Evolutionary conservation across 2,888 invertebrate genomes (phyloP), one percentile per base, ranked within the genome.

Genomic region (Lacanobia oleracea): DNA sequence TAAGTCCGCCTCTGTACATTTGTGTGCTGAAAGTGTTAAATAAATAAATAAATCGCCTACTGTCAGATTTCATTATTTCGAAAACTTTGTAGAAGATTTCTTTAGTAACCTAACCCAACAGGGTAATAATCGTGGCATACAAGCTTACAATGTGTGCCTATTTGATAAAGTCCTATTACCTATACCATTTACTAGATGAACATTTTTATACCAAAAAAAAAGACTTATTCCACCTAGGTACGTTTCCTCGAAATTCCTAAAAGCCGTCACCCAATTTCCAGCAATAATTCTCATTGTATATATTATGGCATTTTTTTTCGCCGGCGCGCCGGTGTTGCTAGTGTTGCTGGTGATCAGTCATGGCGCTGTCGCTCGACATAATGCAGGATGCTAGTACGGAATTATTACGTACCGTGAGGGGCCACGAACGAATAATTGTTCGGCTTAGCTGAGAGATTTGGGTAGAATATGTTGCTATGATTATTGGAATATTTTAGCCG

Each of bases 351-450:
- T 84, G 92, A 93, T 93, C 93, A 86, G 88, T 93, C 93, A 93
- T 89, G 57, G 78, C 68, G 87, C 90, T 90, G 92, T 91, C 93
- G 88, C 81, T 77, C 83, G 83, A 83, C 87, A 91, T 93, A 92
- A 93, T 93, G 93, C 92, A 89, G 86, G 88, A 79, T 86, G 85
- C 90, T 89, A 88, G 90, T 90, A 89, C 87, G 87, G 87, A 90
- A 92, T 93, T 91, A 93, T 92, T 90, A 88, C 91, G 88, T 86
- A 74, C 83, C 82, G 76, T 77, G 79, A 83, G 85, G 83, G 77
- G 72, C 76, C 75, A 54, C 67, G 69, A 72, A 84, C 84, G 77
- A 72, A 86, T 85, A 76, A 80, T 86, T 84, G 77, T 84, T 79
- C 70, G 69, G 75, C 75, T 75, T 84, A 78, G 75, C 74, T 53